Base-by-base conservation (phyloP, 2,113 vertebrate genomes). In the Spea bombifrons region DNA sequence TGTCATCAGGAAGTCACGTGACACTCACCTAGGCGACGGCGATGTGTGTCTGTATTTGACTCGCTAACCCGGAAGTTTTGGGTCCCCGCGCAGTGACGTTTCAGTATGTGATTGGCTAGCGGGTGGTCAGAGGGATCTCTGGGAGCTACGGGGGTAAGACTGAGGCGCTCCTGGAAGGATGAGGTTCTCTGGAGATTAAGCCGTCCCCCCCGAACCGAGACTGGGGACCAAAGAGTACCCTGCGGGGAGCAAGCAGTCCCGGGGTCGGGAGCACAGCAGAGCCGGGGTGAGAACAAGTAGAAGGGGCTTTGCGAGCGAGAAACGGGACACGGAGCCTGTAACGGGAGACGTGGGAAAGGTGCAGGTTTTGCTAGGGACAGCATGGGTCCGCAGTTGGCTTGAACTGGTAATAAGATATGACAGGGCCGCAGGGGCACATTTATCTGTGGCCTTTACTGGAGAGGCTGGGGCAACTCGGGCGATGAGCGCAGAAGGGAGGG, bases 31-130 rank as follows among this genome's bases (percentile, higher is more conserved):
- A 61, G 66, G 75, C 48, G 55, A 69, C 75, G 66, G 75, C 57
- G 53, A 16, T 30, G 74, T 43, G 67, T 67, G 45, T 70, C 67
- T 63, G 48, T 3, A n/a, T 61, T 10, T 70, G 66, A 77, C 57
- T 53, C 53, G 55, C 17, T 77, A 12, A 77, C 67, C 75, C 75
- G 66, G 75, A 77, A 71, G 75, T n/a, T 44, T n/a, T 53, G 46
- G 1, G 6, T 9, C 16, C 30, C 5, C 12, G 67, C 8, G 8
- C 55, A n/a, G 16, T 77, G 75, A 70, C 75, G 75, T 77, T 3
- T n/a, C 57, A 7, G 6, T 0, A 5, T 15, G 16, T 64, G 67
- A 77, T 77, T 77, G 75, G 75, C 46, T 64, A 57, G 46, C 46
- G 64, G 66, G 64, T 65, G 64, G 30, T 44, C 64, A 66, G 74